Evolutionary conservation across 2,797 vertebrate species (phyloP).

Genomic region (Chloroceryle inda): DNA sequence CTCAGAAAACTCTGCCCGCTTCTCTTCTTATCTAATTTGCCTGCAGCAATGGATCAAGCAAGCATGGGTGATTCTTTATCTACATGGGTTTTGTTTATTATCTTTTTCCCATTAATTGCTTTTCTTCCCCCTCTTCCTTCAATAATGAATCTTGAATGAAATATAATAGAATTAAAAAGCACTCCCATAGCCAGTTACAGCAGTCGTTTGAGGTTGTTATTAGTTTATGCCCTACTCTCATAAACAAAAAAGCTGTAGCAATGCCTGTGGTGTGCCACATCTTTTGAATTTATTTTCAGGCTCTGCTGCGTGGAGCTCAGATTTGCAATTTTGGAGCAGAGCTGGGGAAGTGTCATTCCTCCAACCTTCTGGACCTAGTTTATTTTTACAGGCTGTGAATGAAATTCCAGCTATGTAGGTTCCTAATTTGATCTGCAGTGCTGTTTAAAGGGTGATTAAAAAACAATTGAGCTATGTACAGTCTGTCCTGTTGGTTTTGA

Average conservation of each 20-base stretch:
- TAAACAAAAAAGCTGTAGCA: not conserved
- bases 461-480: not conserved
- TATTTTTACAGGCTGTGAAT: not conserved
- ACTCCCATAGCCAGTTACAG: not conserved
- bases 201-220: not conserved
- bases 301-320: not conserved
- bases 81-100: not conserved
- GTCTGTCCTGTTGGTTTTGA: not conserved
- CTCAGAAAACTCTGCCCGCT: not conserved
- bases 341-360: not conserved
- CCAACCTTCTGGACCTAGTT: not conserved
- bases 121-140: not conserved
- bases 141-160: not conserved
- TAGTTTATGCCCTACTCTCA: not conserved
- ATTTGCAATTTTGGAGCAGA: not conserved
- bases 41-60: not conserved
- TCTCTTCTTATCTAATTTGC: not conserved
- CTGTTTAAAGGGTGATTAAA: not conserved
- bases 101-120: slow-evolving; percentile 18
- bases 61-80: not conserved
- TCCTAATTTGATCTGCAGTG: not conserved
- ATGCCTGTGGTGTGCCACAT: not conserved
- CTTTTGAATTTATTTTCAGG: not conserved
- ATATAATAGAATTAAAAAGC: slow-evolving; percentile 20
- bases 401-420: not conserved